phyloP scores from a whole-genome alignment of 2,113 vertebrate species.

The Murina feae region DNA sequence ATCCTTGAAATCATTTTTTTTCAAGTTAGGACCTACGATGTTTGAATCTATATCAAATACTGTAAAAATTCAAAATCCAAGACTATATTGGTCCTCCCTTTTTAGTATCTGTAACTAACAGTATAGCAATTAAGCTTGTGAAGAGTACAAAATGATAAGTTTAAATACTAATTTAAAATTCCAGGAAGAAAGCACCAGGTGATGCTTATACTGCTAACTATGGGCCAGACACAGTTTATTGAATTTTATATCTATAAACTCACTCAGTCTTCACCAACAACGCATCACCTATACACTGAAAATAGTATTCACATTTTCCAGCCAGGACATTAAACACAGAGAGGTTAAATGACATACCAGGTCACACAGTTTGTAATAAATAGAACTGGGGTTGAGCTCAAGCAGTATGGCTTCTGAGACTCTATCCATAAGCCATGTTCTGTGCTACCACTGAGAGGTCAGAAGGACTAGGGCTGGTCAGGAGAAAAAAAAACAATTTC shows the following conservation, averaged over 20 bases:
- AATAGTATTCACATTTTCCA: background rate
- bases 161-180: background rate
- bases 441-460: background rate
- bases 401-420: accelerated
- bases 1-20: background rate
- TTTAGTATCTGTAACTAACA: background rate
- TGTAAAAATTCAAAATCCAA: background rate
- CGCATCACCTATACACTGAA: background rate
- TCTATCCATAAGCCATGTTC: too few relatives aligned
- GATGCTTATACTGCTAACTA: background rate
- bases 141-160: too few relatives aligned
- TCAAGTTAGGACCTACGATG: background rate
- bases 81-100: background rate
- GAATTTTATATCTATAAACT: background rate
- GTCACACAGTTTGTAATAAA: background rate
- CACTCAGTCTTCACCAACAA: background rate
- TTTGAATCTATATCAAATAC: background rate
- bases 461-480: background rate
- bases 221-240: background rate
- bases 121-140: too few relatives aligned
- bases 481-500: background rate
- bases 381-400: background rate
- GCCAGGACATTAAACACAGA: background rate
- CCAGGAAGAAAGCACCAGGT: background rate
- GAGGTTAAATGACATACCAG: background rate